Evolutionary conservation across 2,888 invertebrate genomes (phyloP), one percentile per base, ranked within the genome.

Genomic region (Gonocerus acuteangulatus): DNA sequence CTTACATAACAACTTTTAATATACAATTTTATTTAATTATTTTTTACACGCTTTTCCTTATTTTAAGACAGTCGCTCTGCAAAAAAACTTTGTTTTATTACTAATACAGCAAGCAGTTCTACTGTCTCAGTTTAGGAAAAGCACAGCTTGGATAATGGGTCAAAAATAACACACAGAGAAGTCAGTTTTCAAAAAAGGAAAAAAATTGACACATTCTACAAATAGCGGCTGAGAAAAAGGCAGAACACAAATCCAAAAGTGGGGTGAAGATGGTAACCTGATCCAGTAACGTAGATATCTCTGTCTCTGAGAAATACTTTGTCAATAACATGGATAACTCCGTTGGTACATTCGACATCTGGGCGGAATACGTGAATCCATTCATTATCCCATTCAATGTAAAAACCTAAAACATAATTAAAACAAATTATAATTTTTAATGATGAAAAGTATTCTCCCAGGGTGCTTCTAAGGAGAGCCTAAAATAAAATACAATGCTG

Each of bases 301-400:
- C 85, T 85, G 70, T 89, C 88, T 71, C 83, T 81, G 63, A 93
- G 77, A 72, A 95, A 84, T 3, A 94, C 93, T 68, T 81, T 82
- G 73, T 94, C 93, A 71, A 95, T 92, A 66, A 94, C 90, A 75
- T 95, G 95, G 69, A 95, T 94, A 69, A 93, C 87, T 56, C 95
- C 95, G 73, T 95, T 95, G 74, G 91, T 94, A 75, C 95, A 95
- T 71, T 91, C 89, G 2, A 96, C 90, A 74, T 96, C 93, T 21
- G 95, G 89, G 67, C 94, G 84, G 74, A 86, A 85, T 51, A 94
- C 89, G 70, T 84, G 85, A 70, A 92, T 87, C 80, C 83, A 83
- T 72, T 84, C 83, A 65, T 86, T 86, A 70, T 87, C 85, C 93
- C 92, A 93, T 72, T 86, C 84, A 64, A 93, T 83, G 71, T 82